Base-by-base conservation (phyloP, 2,888 invertebrate species). In the Apomyelois bistriatella region DNA sequence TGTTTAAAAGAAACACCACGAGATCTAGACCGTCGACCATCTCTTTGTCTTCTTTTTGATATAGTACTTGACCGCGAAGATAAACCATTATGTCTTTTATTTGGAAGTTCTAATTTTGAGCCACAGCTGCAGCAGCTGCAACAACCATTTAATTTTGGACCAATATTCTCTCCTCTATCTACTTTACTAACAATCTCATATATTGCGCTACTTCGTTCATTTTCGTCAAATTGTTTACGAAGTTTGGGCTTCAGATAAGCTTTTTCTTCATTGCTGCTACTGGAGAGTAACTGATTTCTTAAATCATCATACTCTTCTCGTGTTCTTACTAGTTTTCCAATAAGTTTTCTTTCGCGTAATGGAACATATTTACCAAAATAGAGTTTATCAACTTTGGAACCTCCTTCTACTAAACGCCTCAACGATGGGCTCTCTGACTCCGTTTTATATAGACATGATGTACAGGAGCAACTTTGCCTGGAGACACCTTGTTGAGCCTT, bases 51-150 rank as follows among this genome's bases (percentile, higher is more conserved):
- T 40, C 60, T 60, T 40, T 59, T 65, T 41, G 62, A 58, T 22
- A 56, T 53, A 36, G 61, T 52, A 52, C 62, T 66, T n/a, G 68
- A 64, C 52, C 60, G 64, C 22, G 68, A 64, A 41, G 54, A 54
- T 8, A 62, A 56, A 12, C 57, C 6, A 56, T 61, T 66, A 3
- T 49, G 16, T 40, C 40, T 40, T 40, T 10, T 40, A 40, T 12
- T 13, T 38, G 13, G 57, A 7, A 58, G 43, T 10, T 58, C 56
- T 13, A 53, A 50, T 58, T 69, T 64, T 2, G 72, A 70, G 48
- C 62, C 66, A 58, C 76, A 82, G 56, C 65, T 69, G 52, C 77
- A 81, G 62, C 80, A 83, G 54, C 76, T 80, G 47, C 79, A 82
- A 58, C 76, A 77, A 46, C 74, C 72, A 52, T 66, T 70, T 35